phyloP scores from a whole-genome alignment of 2,113 vertebrate genomes.

The Felis chaus region DNA sequence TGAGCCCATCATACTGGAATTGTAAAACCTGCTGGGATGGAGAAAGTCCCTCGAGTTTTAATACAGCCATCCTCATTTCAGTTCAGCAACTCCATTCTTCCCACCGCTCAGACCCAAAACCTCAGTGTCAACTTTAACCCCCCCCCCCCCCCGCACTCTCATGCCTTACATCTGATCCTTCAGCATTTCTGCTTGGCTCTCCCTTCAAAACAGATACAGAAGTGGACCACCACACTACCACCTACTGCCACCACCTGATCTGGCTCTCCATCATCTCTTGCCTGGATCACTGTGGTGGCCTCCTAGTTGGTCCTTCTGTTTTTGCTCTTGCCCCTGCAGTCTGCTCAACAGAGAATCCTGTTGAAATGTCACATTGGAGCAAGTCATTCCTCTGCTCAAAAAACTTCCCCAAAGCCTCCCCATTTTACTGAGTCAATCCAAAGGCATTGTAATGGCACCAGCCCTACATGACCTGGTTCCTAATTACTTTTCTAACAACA shows the following conservation, averaged over 20 bases:
- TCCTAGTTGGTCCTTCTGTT: neutral
- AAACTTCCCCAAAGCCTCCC: neutral
- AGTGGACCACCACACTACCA: neutral
- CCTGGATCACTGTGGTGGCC: neutral
- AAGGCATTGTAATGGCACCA: neutral
- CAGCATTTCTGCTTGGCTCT: neutral
- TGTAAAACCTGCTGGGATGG: neutral
- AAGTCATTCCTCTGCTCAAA: neutral
- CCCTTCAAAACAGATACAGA: neutral
- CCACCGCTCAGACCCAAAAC: neutral
- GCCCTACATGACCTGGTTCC: neutral
- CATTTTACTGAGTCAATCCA: neutral
- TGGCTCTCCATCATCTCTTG: neutral
- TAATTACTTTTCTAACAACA: neutral
- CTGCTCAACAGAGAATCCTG: neutral
- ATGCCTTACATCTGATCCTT: neutral
- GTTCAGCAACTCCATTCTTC: neutral
- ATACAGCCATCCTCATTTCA: neutral
- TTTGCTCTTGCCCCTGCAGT: neutral
- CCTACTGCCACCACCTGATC: neutral
- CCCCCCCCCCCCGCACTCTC: neutral
- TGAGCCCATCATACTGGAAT: neutral
- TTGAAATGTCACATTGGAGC: neutral
- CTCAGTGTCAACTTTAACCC: neutral
- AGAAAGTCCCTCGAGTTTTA: neutral